Conservation (phyloP, 2,113 vertebrate species). For the Oxygymnocypris stewartii region DNA sequence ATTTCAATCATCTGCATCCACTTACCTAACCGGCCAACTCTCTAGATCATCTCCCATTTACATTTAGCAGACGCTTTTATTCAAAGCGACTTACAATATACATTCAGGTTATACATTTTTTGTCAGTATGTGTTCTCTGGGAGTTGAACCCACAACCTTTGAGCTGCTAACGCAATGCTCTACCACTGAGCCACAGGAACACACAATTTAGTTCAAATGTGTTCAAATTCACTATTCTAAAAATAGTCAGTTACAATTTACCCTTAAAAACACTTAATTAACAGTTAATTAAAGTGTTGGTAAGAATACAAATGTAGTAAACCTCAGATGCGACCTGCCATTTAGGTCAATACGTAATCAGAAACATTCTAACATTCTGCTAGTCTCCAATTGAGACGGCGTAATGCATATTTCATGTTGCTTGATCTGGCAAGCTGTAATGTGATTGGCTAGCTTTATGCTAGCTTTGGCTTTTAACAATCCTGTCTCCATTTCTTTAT, state of each 20-base stretch:
- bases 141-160: too few species aligned
- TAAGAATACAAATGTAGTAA: conserved; percentile 8
- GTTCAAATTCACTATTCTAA: neutral
- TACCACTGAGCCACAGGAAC: too few species aligned
- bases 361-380: neutral
- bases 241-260: neutral
- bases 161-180: too few species aligned
- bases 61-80: too few species aligned
- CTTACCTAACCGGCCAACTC: neutral
- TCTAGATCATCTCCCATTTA: neutral
- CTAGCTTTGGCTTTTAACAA: conserved; percentile 15
- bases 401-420: conserved; percentile 22
- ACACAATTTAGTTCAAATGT: too few species aligned
- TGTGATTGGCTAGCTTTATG: neutral
- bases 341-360: neutral
- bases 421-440: neutral
- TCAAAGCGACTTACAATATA: too few species aligned
- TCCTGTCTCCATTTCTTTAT: neutral
- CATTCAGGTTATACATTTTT: too few species aligned
- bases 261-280: neutral
- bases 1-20: neutral
- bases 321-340: neutral
- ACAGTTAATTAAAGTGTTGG: neutral
- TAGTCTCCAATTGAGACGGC: neutral
- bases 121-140: too few species aligned